phyloP scores from a whole-genome alignment of 1,140 invertebrate species.

The Zaprionus capensis region DNA sequence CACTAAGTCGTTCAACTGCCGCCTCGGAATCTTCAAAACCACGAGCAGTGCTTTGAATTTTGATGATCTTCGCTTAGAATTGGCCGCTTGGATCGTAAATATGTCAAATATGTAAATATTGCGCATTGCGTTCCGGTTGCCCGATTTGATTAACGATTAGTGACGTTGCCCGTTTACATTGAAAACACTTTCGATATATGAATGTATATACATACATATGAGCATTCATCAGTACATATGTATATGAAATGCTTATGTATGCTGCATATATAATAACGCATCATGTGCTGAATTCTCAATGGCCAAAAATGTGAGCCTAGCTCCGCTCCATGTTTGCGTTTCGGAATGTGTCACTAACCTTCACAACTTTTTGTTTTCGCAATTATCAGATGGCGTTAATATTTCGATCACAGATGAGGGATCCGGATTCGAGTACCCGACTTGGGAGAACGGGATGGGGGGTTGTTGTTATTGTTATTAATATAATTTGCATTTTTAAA shows the following conservation, averaged over 20 bases:
- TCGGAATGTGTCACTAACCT: constrained; percentile 61
- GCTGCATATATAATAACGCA: constrained; percentile 35
- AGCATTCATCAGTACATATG: constrained; percentile 1
- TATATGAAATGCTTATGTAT: constrained; percentile 11
- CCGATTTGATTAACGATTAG: constrained; percentile 67
- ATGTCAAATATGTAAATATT: constrained; percentile 72
- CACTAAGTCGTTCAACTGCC: constrained; percentile 32
- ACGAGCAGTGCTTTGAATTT: constrained; percentile 41
- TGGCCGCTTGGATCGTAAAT: constrained; percentile 29
- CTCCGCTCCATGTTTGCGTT: constrained; percentile 24
- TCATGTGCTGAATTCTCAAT: constrained; percentile 44
- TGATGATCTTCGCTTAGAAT: constrained; percentile 49
- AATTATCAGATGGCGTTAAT: constrained; percentile 43
- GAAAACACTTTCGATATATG: constrained; percentile 41
- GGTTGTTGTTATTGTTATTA: constrained; percentile 25
- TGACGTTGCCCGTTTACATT: constrained; percentile 45
- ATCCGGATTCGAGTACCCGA: not conserved
- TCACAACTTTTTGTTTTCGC: constrained; percentile 61
- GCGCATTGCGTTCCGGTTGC: constrained; percentile 70
- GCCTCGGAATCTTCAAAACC: constrained; percentile 4
- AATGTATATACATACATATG: constrained; percentile 8
- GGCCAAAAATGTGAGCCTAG: constrained; percentile 18
- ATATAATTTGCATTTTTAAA: constrained; percentile 31
- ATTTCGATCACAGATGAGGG: constrained; percentile 29
- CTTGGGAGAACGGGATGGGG: not conserved